These are phyloP conservation scores for Chaunax sp. DNA, from an alignment of 2,797 vertebrate species.

Conservation along the genomic window DNA sequence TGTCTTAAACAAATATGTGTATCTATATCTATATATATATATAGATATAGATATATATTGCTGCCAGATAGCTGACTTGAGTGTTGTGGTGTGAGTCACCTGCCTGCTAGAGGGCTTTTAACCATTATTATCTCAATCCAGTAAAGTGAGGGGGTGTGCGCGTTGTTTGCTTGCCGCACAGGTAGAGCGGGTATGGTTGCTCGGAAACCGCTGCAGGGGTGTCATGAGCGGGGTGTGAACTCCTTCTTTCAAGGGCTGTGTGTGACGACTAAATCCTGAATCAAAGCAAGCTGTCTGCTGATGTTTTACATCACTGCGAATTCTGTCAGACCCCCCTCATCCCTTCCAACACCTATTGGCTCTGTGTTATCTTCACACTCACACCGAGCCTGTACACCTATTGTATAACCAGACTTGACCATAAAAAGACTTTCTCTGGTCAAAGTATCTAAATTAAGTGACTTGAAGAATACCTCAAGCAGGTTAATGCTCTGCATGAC, in stretches of 20 bases:
- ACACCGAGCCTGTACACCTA: constrained; percentile 14
- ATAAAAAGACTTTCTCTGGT: constrained; percentile 21
- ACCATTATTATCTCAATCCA: constrained; percentile 79
- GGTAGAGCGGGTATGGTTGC: constrained; percentile 93
- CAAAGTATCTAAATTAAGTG: constrained; percentile 40
- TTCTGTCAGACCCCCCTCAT: constrained; percentile 10
- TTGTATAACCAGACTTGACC: background rate
- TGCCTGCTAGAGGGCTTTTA: constrained; percentile 76
- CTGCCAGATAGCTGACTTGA: constrained; percentile 56
- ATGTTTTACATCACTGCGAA: constrained; percentile 39
- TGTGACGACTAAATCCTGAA: constrained; percentile 31
- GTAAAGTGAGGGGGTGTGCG: constrained; percentile 81
- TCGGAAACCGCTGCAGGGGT: constrained; percentile 88
- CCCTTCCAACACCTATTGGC: constrained; percentile 4
- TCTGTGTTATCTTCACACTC: constrained; percentile 8
- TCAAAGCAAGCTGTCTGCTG: constrained; percentile 21
- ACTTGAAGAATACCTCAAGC: constrained; percentile 34
- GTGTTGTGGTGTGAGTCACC: constrained; percentile 81
- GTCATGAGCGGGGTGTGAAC: constrained; percentile 86
- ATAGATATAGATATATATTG: constrained; percentile 38
- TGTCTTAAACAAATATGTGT: constrained; percentile 9
- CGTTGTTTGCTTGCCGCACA: constrained; percentile 85
- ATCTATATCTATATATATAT: no score
- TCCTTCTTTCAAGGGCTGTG: constrained; percentile 57
- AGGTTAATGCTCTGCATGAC: constrained; percentile 53